Evolutionary conservation across 30 jellyfish, hydroid and myxozoan genomes (phyloP), one percentile per base, ranked within the genome.

Genomic region (Cassiopea xamachana): DNA sequence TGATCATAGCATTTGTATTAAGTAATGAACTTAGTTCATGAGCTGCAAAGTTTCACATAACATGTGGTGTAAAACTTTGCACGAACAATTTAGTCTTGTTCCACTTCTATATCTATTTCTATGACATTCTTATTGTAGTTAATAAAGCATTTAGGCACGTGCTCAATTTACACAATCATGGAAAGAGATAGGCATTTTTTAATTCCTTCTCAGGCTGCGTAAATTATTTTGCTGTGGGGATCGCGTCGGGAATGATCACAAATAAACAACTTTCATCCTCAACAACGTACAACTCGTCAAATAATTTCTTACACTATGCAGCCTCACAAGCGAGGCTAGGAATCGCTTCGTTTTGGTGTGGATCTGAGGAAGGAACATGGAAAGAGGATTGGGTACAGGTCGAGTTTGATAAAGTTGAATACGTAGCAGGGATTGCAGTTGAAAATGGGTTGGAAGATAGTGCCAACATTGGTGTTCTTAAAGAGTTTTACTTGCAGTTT

Each of bases 281-380:
- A 44, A 70, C 92, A 8, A 72, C 76, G 2, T 84, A 19, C 85
- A 69, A 59, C 8, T 50, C 85, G 14, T 39, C 60, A 1, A 50
- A 48, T 12, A 58, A 74, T 58, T 4, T 47, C 17, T 72, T 49
- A 1, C 84, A 84, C 18, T 84, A 84, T 50, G 86, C 64, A 39
- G 77, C 92, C 27, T 84, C 92, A 9, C 92, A 84, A 72, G 92
- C 86, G 70, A 84, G 92, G 84, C 80, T 84, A 15, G 48, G 80
- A 51, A 84, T 79, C 2, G 92, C 61, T 55, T 84, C 92, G 55
- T 71, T 60, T 46, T 84, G 92, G 92, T 84, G 92, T 71, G 85
- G 92, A 9, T 16, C 79, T 7, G 92, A 84, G 2, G 71, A 51
- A 59, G 92, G 77, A 18, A 84, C 92, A 1, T 84, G 92, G 92